A percentile compares a stretch with the other conserved stretches of the same genome.
Conservation (phyloP, 2,113 vertebrate species). For the Picathartes gymnocephalus region DNA sequence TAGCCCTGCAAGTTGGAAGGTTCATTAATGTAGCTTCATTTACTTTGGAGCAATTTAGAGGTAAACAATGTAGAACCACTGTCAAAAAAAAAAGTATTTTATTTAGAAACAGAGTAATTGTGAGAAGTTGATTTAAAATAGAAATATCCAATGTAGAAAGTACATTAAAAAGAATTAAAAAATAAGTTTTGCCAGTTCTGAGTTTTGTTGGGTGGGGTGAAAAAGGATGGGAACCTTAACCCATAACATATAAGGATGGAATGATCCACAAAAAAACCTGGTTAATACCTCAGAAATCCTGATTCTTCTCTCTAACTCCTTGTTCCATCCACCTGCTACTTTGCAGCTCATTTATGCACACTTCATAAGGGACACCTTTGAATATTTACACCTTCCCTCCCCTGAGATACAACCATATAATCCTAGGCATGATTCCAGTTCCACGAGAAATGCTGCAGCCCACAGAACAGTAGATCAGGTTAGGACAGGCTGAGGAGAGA, state of each 20-base stretch:
- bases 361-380: not conserved
- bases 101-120: not conserved
- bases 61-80: not conserved
- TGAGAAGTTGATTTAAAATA: not conserved
- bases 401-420: not conserved
- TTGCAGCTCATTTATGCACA: not conserved
- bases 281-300: not conserved
- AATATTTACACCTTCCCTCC: not conserved
- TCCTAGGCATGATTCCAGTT: not conserved
- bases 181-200: not conserved
- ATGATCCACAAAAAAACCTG: not conserved
- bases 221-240: not conserved
- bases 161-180: not conserved
- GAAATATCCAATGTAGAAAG: not conserved
- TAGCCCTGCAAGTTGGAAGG: not conserved
- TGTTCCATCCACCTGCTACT: not conserved
- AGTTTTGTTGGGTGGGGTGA: not conserved
- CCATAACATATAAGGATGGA: not conserved
- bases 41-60: not conserved
- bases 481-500: not conserved
- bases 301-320: not conserved
- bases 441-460: not conserved
- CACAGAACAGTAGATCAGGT: not conserved
- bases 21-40: not conserved
- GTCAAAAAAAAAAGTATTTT: not conserved